These are phyloP conservation scores for Zaprionus taronus DNA, from an alignment of 1,140 invertebrate species.

Conservation along the genomic window DNA sequence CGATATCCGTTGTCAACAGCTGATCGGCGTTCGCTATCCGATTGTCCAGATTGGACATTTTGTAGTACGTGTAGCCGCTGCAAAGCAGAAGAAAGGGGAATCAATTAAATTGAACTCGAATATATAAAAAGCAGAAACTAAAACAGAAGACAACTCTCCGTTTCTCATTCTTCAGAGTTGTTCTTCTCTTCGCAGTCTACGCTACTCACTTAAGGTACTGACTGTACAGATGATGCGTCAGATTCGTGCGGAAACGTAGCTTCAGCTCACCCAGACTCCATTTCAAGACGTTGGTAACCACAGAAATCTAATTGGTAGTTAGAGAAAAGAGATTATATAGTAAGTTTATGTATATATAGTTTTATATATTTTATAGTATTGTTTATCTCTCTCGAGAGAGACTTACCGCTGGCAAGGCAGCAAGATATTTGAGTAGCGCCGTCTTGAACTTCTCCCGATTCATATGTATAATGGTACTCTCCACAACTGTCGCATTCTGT, in stretches of 20 bases:
- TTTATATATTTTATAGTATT: background rate
- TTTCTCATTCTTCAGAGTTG: conserved; percentile 8
- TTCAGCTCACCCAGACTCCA: conserved; percentile 97
- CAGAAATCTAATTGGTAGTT: conserved; percentile 89
- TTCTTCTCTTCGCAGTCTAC: conserved; percentile 2
- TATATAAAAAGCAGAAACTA: too few relatives aligned
- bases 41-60: conserved; percentile 98
- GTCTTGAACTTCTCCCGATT: conserved; percentile 91
- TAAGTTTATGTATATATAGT: background rate
- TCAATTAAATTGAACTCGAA: background rate
- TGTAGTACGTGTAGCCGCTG: conserved; percentile 98
- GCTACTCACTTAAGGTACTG: conserved; percentile 96
- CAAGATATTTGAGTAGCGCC: conserved; percentile 91
- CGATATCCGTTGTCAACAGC: conserved; percentile 97
- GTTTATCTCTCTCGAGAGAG: too few relatives aligned
- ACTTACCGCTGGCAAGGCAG: conserved; percentile 92
- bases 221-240: conserved; percentile 94
- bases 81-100: background rate
- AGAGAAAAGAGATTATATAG: conserved; percentile 61
- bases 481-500: conserved; percentile 95
- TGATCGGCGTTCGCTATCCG: conserved; percentile 98
- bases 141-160: too few relatives aligned
- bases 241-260: conserved; percentile 94
- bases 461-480: conserved; percentile 97
- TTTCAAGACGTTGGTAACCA: conserved; percentile 97